A percentile compares a stretch with the other conserved stretches of the same genome.
Evolutionary conservation across 1,140 invertebrate genomes (phyloP).

Genomic region (Orius laevigatus): DNA sequence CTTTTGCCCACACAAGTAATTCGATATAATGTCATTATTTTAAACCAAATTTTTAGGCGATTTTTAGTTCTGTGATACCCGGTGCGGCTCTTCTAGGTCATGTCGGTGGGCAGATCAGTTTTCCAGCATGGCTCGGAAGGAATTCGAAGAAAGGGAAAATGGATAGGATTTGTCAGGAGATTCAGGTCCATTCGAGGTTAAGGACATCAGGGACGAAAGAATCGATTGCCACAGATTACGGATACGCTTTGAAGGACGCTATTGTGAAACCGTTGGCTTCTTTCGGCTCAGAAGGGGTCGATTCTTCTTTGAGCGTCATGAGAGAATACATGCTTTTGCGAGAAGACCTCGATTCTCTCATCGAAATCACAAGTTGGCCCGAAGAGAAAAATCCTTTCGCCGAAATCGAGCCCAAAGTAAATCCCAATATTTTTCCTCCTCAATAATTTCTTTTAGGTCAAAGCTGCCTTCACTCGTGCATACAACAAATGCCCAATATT

Average conservation of each 20-base stretch:
- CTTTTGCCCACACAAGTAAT: constrained; percentile 71
- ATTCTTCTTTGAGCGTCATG: constrained; percentile 56
- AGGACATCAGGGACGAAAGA: constrained; percentile 63
- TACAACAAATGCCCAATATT: constrained; percentile 72
- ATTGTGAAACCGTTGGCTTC: constrained; percentile 56
- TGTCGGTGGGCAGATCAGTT: constrained; percentile 60
- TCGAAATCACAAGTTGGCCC: constrained; percentile 74
- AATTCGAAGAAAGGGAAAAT: constrained; percentile 74
- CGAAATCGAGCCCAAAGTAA: constrained; percentile 60
- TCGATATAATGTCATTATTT: constrained; percentile 3
- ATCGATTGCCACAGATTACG: constrained; percentile 69
- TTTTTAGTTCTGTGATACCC: constrained; percentile 81
- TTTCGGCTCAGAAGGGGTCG: constrained; percentile 51
- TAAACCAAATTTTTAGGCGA: constrained; percentile 39
- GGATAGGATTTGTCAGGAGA: constrained; percentile 62
- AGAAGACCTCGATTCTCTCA: constrained; percentile 78
- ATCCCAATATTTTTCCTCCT: constrained; percentile 5
- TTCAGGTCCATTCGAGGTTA: constrained; percentile 63
- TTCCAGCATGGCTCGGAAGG: constrained; percentile 91
- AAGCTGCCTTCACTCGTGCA: constrained; percentile 78
- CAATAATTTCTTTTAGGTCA: constrained; percentile 39
- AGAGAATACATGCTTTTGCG: constrained; percentile 68
- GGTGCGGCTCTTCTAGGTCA: constrained; percentile 68
- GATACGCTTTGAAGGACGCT: constrained; percentile 47
- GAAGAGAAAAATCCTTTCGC: constrained; percentile 51